Evolutionary conservation across 2,888 invertebrate genomes (phyloP).

Genomic region (Dichetophora obliterata): DNA sequence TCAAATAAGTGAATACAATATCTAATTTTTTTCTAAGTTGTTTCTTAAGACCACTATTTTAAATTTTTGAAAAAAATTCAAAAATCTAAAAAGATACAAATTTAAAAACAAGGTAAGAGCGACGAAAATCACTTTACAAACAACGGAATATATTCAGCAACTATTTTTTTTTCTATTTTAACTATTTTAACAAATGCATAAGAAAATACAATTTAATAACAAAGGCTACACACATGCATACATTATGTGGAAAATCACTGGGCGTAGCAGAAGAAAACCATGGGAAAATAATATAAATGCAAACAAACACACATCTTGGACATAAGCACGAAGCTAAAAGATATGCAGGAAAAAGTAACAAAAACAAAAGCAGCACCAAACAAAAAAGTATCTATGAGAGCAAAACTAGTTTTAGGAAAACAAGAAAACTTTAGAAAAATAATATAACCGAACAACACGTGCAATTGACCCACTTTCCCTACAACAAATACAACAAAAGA

Average conservation of each 20-base stretch:
- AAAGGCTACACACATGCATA: background rate
- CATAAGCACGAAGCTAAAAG: constrained; percentile 3
- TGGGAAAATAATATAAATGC: constrained; percentile 6
- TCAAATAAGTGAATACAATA: too few relatives aligned
- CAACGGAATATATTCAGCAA: background rate
- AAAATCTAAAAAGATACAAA: too few relatives aligned
- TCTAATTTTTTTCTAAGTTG: too few relatives aligned
- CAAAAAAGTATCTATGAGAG: background rate
- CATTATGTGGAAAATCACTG: background rate
- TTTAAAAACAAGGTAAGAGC: background rate
- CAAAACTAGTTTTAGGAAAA: background rate
- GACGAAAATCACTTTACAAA: background rate
- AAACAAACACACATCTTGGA: constrained; percentile 25
- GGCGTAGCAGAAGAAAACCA: background rate
- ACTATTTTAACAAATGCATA: background rate
- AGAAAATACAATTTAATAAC: background rate
- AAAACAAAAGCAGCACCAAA: constrained; percentile 1
- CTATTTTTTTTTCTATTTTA: background rate
- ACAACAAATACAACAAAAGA: constrained; percentile 40
- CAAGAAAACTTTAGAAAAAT: constrained; percentile 34
- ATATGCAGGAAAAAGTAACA: background rate
- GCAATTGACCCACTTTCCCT: constrained; percentile 68
- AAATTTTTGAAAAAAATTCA: too few relatives aligned
- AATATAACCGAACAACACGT: constrained; percentile 54
- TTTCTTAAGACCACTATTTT: too few relatives aligned